phyloP scores from a whole-genome alignment of 1,140 invertebrate genomes.

The Danaus plexippus region DNA sequence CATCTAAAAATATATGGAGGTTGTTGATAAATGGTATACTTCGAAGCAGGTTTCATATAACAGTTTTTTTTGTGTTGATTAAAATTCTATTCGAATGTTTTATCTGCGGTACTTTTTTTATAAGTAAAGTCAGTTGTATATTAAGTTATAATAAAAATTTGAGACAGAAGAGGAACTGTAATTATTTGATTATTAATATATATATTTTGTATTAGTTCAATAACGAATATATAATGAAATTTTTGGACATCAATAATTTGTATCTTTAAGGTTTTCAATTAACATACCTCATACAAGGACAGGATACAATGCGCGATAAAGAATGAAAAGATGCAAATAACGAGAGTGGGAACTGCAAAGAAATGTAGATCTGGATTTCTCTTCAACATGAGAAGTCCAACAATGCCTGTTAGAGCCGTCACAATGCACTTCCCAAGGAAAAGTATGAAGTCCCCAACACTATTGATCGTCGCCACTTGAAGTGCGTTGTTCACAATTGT shows the following conservation, averaged over 20 bases:
- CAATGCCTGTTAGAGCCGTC: conserved; percentile 81
- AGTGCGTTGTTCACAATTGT: conserved; percentile 87
- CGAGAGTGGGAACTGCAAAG: conserved; percentile 87
- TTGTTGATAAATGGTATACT: not conserved
- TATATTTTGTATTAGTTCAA: no score
- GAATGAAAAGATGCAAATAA: conserved; percentile 92
- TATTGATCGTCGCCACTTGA: conserved; percentile 92
- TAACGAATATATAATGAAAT: no score
- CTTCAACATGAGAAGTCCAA: conserved; percentile 83
- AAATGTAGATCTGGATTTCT: conserved; percentile 81
- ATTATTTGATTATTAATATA: no score
- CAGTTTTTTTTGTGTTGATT: no score
- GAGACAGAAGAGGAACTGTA: not conserved
- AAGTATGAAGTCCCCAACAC: conserved; percentile 94
- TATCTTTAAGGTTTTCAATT: not conserved
- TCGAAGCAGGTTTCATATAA: not conserved
- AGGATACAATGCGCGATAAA: conserved; percentile 94
- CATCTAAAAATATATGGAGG: conserved; percentile 76
- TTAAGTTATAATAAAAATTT: not conserved
- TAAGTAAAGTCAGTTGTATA: not conserved
- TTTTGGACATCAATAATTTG: no score
- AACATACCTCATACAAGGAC: conserved; percentile 90
- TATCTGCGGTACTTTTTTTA: no score
- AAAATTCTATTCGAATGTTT: no score
- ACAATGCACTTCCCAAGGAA: conserved; percentile 94